A percentile compares a stretch with the other conserved stretches of the same genome.
phyloP scores from a whole-genome alignment of 2,888 invertebrate species.

The Blera fallax region DNA sequence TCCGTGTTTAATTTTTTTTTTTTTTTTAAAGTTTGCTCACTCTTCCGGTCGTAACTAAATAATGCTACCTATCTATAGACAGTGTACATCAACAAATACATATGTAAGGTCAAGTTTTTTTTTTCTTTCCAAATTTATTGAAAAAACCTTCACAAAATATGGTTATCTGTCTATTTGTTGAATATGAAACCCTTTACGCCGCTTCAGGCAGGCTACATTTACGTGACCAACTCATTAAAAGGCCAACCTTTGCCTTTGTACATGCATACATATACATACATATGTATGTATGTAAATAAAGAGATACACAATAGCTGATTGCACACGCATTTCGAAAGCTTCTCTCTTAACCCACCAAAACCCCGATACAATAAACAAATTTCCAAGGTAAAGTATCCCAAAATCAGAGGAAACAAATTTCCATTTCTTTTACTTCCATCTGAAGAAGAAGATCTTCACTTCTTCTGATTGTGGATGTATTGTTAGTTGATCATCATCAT shows the following conservation, averaged over 20 bases:
- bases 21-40: constrained; percentile 24
- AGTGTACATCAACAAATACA: background rate
- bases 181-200: constrained; percentile 16
- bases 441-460: constrained; percentile 24
- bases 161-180: background rate
- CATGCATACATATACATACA: no score
- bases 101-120: constrained; percentile 12
- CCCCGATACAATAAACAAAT: background rate
- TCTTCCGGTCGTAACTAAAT: constrained; percentile 11
- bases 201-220: constrained; percentile 4
- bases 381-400: constrained; percentile 24
- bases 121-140: background rate
- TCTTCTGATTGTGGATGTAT: background rate
- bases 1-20: background rate
- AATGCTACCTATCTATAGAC: background rate
- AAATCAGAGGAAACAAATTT: constrained; percentile 43
- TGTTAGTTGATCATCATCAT: background rate
- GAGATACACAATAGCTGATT: constrained; percentile 11
- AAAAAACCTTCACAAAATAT: constrained; percentile 2
- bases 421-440: constrained; percentile 38
- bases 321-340: constrained; percentile 43
- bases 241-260: constrained; percentile 28
- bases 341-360: background rate
- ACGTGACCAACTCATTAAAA: constrained; percentile 42
- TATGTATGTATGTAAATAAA: background rate